A percentile compares a stretch with the other conserved stretches of the same genome.
Evolutionary conservation across 1,140 invertebrate genomes (phyloP).

Genomic region (Stenopsyche tienmushanensis): DNA sequence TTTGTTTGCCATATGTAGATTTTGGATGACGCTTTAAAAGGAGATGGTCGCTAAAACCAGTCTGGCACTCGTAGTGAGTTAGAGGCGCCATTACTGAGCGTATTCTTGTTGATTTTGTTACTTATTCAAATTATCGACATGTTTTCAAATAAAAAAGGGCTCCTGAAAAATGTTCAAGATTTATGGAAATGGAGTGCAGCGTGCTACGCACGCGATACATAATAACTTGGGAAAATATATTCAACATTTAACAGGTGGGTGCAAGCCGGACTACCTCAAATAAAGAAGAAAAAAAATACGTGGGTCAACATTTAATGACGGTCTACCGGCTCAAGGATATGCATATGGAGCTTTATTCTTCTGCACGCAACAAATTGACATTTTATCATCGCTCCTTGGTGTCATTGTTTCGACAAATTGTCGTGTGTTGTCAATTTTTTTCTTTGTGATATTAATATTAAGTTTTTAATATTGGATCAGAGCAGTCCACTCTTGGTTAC

Average conservation of each 20-base stretch:
- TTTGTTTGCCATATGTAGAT: too few relatives aligned
- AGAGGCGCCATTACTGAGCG: constrained; percentile 17
- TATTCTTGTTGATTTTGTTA: constrained; percentile 21
- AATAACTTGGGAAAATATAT: constrained; percentile 31
- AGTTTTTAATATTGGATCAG: too few relatives aligned
- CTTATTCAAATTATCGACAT: constrained; percentile 33
- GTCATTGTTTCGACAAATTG: too few relatives aligned
- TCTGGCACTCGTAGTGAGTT: too few relatives aligned
- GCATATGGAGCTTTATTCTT: too few relatives aligned
- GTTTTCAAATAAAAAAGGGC: constrained; percentile 31
- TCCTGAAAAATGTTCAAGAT: constrained; percentile 28
- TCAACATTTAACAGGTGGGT: constrained; percentile 24
- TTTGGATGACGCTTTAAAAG: too few relatives aligned
- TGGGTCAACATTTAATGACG: not conserved
- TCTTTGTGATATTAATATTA: too few relatives aligned
- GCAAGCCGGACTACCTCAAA: constrained; percentile 17
- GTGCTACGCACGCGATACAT: constrained; percentile 33
- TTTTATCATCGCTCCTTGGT: too few relatives aligned
- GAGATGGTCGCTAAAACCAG: too few relatives aligned
- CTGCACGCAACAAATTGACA: too few relatives aligned
- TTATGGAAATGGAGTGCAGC: constrained; percentile 33
- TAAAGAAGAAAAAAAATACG: constrained; percentile 9
- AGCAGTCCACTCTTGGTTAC: too few relatives aligned
- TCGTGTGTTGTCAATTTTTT: too few relatives aligned
- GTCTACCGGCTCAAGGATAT: not conserved